Evolutionary conservation across 2,797 vertebrate species (phyloP).

Genomic region (Esox lucius): DNA sequence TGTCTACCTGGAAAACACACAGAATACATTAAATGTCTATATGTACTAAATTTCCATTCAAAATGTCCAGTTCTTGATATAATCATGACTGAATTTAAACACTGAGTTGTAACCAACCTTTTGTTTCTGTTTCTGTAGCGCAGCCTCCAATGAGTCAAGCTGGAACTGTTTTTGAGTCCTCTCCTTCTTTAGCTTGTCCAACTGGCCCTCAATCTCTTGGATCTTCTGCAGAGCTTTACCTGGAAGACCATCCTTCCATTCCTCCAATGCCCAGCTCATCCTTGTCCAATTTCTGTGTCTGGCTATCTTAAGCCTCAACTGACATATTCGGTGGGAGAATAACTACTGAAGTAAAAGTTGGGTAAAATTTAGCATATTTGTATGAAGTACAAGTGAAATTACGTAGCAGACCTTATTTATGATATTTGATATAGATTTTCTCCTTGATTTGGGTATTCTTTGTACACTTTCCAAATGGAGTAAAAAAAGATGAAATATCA

Average conservation of each 20-base stretch:
- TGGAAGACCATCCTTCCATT: conserved; percentile 93
- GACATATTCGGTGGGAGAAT: neutral
- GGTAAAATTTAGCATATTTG: neutral
- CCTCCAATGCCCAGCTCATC: conserved; percentile 94
- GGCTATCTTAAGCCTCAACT: neutral
- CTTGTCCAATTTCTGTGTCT: conserved; percentile 38
- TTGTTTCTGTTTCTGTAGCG: conserved; percentile 90
- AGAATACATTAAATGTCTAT: neutral
- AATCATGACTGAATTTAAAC: no score
- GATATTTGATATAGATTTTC: neutral
- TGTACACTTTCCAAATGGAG: neutral
- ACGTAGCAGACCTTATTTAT: neutral
- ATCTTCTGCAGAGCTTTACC: conserved; percentile 88
- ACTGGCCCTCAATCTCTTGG: conserved; percentile 86
- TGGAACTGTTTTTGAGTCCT: conserved; percentile 89
- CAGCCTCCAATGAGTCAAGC: conserved; percentile 86
- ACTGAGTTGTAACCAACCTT: conserved; percentile 73
- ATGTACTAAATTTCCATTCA: neutral
- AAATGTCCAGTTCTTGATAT: no score
- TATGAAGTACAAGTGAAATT: neutral
- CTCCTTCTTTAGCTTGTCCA: conserved; percentile 90
- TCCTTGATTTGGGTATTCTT: neutral
- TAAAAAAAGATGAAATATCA: neutral
- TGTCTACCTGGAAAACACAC: conserved; percentile 61
- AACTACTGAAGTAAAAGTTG: neutral